Base-by-base conservation (phyloP, 2,888 invertebrate species). In the Agapostemon virescens region DNA sequence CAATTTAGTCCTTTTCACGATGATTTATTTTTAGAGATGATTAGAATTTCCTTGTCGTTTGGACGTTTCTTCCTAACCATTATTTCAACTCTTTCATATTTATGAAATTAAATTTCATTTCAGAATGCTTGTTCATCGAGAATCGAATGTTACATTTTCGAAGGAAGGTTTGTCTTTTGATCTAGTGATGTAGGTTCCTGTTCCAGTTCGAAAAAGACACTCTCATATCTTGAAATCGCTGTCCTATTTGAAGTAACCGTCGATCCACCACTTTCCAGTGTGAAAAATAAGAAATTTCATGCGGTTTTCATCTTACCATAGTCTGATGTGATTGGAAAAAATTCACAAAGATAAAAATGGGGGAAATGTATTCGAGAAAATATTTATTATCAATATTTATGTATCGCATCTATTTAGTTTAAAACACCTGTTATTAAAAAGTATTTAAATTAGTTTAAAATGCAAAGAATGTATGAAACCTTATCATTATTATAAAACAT, bases 171-270 rank as follows among this genome's bases (percentile, higher is more conserved):
- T 55, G 36, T n/a, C 20, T 13, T 71, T 63, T 68, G 23, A 23
- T 40, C 15, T 30, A 15, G 23, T 3, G 15, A 77, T 49, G 23
- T 58, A 5, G 9, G 26, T 45, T 45, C 36, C 42, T 71, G 71
- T 61, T 71, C 58, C 20, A 67, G 67, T 67, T 67, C 42, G 45
- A n/a, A 42, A 23, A 23, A 30, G 45, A 45, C 26, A 7, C 67
- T 30, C 26, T 33, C 20, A 67, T n/a, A 63, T 36, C 49, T 69
- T 38, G 49, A 69, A 49, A 69, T 55, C 38, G 52, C 38, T 55
- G 69, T 55, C 38, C 69, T 55, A 69, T 55, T 69, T 40, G 55
- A 69, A 69, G 38, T 69, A 69, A 69, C 55, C 55, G 55, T 26
- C 69, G 36, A 55, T 69, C 69, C 52, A 38, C 38, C 69, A 20